Evolutionary conservation across 1,140 invertebrate species (phyloP).

Genomic region (Caenorhabditis elegans): DNA sequence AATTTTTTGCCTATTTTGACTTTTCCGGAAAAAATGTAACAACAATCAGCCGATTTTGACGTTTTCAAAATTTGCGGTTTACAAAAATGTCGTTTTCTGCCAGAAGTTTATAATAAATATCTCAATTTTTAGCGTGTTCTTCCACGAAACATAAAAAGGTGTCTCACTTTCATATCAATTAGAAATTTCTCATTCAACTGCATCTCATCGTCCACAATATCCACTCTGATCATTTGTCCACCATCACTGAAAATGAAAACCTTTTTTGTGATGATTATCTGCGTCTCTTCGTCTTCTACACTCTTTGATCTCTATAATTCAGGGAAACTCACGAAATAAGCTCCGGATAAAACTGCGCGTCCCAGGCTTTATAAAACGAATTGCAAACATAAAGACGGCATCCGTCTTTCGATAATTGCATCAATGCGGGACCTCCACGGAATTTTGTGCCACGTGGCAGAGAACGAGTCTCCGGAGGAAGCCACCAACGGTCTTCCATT

Average conservation of each 20-base stretch:
- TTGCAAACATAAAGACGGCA: slow-evolving; percentile 45
- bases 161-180: slow-evolving; percentile 26
- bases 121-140: no score
- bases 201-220: slow-evolving; percentile 5
- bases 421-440: slow-evolving; percentile 42
- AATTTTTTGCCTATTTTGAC: no score
- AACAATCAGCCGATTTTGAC: no score
- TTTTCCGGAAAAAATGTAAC: no score
- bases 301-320: neutral
- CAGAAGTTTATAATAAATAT: no score
- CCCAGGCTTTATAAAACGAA: slow-evolving; percentile 44
- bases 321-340: slow-evolving; percentile 35
- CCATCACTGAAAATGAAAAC: slow-evolving; percentile 26
- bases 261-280: neutral
- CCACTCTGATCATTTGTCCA: slow-evolving; percentile 27
- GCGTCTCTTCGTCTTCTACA: neutral
- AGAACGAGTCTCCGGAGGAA: neutral
- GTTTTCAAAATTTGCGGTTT: no score
- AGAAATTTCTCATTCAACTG: slow-evolving; percentile 22
- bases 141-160: no score
- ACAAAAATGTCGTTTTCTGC: no score
- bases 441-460: slow-evolving; percentile 20
- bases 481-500: slow-evolving; percentile 12
- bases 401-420: slow-evolving; percentile 45
- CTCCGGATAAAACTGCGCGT: slow-evolving; percentile 47